These are phyloP conservation scores for Oxygymnocypris stewartii DNA, from an alignment of 2,113 vertebrate species.

Conservation along the genomic window DNA sequence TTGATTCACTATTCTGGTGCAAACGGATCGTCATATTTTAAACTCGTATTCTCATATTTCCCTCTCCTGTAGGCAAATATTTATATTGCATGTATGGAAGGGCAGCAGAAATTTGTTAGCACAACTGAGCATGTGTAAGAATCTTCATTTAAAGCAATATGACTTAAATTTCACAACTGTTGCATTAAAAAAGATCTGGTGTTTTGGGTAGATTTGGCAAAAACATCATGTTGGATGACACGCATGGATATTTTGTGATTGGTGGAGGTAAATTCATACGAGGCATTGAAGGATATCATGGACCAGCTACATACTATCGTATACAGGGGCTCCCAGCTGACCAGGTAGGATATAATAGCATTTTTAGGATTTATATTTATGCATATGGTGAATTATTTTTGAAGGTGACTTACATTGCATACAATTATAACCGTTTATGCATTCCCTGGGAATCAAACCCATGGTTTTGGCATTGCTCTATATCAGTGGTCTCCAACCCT, in stretches of 20 bases:
- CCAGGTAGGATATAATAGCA: constrained; percentile 63
- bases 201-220: constrained; percentile 63
- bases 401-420: no score
- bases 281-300: constrained; percentile 75
- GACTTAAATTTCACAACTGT: not conserved
- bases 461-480: not conserved
- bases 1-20: not conserved
- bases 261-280: constrained; percentile 71
- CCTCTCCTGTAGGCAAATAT: constrained; percentile 63
- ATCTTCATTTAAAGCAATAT: not conserved
- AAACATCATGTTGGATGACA: constrained; percentile 69
- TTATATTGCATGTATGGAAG: constrained; percentile 63
- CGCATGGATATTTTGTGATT: constrained; percentile 75
- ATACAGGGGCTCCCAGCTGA: constrained; percentile 59
- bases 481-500: no score
- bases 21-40: not conserved
- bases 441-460: not conserved
- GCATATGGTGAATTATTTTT: not conserved
- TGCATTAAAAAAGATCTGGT: not conserved
- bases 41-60: not conserved
- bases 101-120: constrained; percentile 36
- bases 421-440: not conserved
- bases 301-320: constrained; percentile 72
- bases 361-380: not conserved
- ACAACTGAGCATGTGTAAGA: constrained; percentile 65